Percentiles rank a stretch among this genome's conserved stretches.
These are phyloP conservation scores for Lutjanus argentimaculatus DNA, from an alignment of 2,797 vertebrate species.

Conservation along the genomic window DNA sequence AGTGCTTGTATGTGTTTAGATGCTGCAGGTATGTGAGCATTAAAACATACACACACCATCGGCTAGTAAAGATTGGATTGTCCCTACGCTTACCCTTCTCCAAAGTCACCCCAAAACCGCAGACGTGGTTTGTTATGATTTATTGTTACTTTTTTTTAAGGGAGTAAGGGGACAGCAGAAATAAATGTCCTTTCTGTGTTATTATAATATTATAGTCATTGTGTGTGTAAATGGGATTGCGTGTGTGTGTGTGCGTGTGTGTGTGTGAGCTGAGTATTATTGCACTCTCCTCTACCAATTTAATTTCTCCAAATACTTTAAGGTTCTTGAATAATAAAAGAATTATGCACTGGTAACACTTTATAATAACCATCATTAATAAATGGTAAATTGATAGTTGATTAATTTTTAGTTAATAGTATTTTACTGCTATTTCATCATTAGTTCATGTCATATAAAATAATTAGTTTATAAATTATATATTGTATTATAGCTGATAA, in stretches of 20 bases:
- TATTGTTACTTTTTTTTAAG: constrained; percentile 37
- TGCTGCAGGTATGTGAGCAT: not conserved
- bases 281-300: constrained; percentile 29
- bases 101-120: constrained; percentile 65
- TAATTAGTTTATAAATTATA: too few species aligned
- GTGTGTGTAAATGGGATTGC: constrained; percentile 24
- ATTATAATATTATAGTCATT: constrained; percentile 36
- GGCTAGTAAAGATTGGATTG: constrained; percentile 25
- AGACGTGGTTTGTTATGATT: constrained; percentile 63
- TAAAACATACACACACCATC: constrained; percentile 17
- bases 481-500: too few species aligned
- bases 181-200: constrained; percentile 45
- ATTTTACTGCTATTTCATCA: too few species aligned
- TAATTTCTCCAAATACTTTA: constrained; percentile 1
- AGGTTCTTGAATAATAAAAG: not conserved
- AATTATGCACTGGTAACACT: not conserved
- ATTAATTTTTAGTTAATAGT: too few species aligned
- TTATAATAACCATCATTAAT: too few species aligned
- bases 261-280: constrained; percentile 8
- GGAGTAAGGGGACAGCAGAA: constrained; percentile 36
- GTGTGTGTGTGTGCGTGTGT: constrained; percentile 31
- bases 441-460: too few species aligned
- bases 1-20: not conserved
- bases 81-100: constrained; percentile 43
- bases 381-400: too few species aligned